Base-by-base conservation (phyloP, 2,797 vertebrate species). In the Schizopygopsis malacanthus region DNA sequence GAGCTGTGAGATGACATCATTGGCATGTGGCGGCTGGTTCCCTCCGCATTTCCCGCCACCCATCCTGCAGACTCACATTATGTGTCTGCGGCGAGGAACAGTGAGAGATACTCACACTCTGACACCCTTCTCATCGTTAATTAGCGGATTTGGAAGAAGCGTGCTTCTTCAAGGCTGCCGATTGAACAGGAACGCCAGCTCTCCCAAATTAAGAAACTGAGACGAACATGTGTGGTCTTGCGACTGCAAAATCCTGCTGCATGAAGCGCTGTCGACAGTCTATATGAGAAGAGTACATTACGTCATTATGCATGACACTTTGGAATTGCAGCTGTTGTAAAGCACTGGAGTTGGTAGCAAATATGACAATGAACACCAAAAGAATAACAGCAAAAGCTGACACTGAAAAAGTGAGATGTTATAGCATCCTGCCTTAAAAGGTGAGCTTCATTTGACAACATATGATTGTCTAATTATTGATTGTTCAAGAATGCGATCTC, bases 1-100 rank as follows among this genome's bases (percentile, higher is more conserved):
- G 84, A 80, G 81, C 80, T 86, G 84, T 59, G 63, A 83, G 79
- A 87, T 90, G 89, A 90, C 89, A 89, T 89, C 89, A 90, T 86
- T 72, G 88, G 79, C 83, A 81, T 91, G 88, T 90, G 87, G 87
- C 47, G 77, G 75, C 84, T 75, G 79, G 78, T 73, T 72, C 39
- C 67, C 72, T 82, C 69, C 52, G 15, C 15, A n/a, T 50, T 43
- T 25, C 25, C 65, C 41, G 80, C 39, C 59, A 28, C 79, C 65
- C 79, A 54, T 80, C 71, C 67, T 71, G 37, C 77, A 65, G 77
- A 72, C 59, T 75, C 72, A 76, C 43, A 63, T 89, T 85, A 92
- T 86, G 89, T 93, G 91, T 89, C 84, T 2, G 9, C 18, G 76
- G 78, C 12, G 71, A 87, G 83, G 81, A 79, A 87, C 86, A 85